phyloP scores from a whole-genome alignment of 2,113 vertebrate species.

The Boleophthalmus pectinirostris region DNA sequence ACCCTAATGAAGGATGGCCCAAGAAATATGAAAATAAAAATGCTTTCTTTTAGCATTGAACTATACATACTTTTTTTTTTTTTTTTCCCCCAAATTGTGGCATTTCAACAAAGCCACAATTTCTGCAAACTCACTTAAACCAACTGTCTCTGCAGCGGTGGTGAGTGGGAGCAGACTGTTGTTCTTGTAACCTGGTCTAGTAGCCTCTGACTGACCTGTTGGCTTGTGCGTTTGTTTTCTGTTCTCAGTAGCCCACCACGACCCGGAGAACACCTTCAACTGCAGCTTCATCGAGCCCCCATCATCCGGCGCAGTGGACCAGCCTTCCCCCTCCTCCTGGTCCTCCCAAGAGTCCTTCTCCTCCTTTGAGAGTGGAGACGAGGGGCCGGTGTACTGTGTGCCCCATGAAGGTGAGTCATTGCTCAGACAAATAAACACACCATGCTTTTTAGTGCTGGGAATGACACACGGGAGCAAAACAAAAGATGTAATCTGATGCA shows the following conservation, averaged over 20 bases:
- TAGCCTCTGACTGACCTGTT: constrained; percentile 59
- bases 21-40: no score
- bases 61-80: not conserved
- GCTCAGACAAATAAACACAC: constrained; percentile 35
- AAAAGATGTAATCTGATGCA: constrained; percentile 28
- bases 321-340: constrained; percentile 94
- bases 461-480: constrained; percentile 25
- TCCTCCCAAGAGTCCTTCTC: constrained; percentile 96
- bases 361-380: constrained; percentile 93
- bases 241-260: constrained; percentile 90
- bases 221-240: constrained; percentile 63
- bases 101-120: constrained; percentile 24
- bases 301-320: constrained; percentile 86
- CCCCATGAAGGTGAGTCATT: constrained; percentile 89
- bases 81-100: constrained; percentile 14
- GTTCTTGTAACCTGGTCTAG: constrained; percentile 62
- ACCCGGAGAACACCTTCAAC: constrained; percentile 94
- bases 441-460: constrained; percentile 22
- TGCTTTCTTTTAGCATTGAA: no score
- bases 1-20: no score
- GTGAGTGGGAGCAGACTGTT: constrained; percentile 60
- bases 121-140: constrained; percentile 35
- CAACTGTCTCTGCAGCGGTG: constrained; percentile 15
- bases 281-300: constrained; percentile 97
- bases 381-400: constrained; percentile 93